Percentiles rank a stretch among this genome's conserved stretches.
Conservation (phyloP, 92 coral and sea anemone species). For the Epizoanthus illoricatus region DNA sequence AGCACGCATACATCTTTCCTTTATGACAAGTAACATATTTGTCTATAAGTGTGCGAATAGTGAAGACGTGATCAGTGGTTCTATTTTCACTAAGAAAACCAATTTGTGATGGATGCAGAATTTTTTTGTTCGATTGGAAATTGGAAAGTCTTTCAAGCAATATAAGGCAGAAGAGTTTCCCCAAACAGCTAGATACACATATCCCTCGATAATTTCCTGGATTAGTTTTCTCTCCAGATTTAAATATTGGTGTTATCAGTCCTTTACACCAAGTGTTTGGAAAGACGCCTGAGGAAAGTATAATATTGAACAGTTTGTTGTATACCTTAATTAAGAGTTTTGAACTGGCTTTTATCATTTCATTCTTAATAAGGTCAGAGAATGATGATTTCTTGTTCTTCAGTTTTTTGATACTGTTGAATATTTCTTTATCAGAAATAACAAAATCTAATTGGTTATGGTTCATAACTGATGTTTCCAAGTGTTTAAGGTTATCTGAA, state of each 20-base stretch:
- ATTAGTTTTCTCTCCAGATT: background rate
- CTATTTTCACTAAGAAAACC: conserved; percentile 54
- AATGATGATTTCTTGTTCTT: background rate
- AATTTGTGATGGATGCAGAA: conserved; percentile 48
- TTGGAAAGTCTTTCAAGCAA: background rate
- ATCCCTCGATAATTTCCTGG: background rate
- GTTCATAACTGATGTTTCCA: background rate
- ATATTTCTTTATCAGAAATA: background rate
- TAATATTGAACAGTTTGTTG: background rate
- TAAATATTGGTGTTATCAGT: background rate
- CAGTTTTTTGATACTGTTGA: background rate
- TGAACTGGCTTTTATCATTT: background rate
- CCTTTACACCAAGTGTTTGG: background rate
- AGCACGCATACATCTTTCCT: conserved; percentile 29
- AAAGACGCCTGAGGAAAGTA: background rate
- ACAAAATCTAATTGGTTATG: conserved; percentile 1
- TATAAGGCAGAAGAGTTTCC: too few species aligned
- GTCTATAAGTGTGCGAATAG: conserved; percentile 46
- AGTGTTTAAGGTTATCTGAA: background rate
- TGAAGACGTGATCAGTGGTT: conserved; percentile 57
- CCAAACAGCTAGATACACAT: too few species aligned
- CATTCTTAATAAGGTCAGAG: background rate
- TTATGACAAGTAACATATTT: conserved; percentile 33
- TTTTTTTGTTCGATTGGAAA: conserved; percentile 13
- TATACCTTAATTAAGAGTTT: background rate